Percentiles rank a stretch among this genome's conserved stretches.
These are phyloP conservation scores for Leptinotarsa peninsularis DNA, from an alignment of 2,888 invertebrate species.

Conservation along the genomic window DNA sequence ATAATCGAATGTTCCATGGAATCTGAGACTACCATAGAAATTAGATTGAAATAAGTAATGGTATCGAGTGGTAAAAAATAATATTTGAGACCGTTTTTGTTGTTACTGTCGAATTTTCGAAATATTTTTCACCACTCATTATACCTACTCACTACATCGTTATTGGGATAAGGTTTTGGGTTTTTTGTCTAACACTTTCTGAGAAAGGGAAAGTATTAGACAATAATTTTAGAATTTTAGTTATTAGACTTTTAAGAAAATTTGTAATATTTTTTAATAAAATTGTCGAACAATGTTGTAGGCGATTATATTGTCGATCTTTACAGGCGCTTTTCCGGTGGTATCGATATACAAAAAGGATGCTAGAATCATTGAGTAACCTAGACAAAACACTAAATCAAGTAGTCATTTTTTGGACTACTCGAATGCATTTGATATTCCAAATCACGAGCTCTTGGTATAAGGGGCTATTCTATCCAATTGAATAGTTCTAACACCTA, in stretches of 20 bases:
- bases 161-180: slow-evolving; percentile 24
- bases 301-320: too few species aligned
- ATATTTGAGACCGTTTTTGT: not conserved
- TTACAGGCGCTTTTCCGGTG: too few species aligned
- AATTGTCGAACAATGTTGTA: not conserved
- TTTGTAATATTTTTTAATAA: slow-evolving; percentile 16
- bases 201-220: not conserved
- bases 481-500: too few species aligned
- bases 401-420: too few species aligned
- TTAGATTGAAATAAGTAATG: not conserved
- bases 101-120: not conserved
- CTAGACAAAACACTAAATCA: too few species aligned
- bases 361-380: too few species aligned
- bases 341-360: too few species aligned
- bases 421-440: too few species aligned
- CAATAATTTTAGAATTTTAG: not conserved
- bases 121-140: slow-evolving; percentile 12
- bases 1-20: not conserved
- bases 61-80: slow-evolving; percentile 10
- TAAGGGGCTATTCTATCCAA: too few species aligned
- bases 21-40: not conserved
- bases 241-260: not conserved
- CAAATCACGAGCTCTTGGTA: too few species aligned
- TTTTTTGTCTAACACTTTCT: slow-evolving; percentile 25
- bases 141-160: not conserved